Evolutionary conservation across 1,140 invertebrate species (phyloP), one percentile per base, ranked within the genome.

Genomic region (Littorina saxatilis): DNA sequence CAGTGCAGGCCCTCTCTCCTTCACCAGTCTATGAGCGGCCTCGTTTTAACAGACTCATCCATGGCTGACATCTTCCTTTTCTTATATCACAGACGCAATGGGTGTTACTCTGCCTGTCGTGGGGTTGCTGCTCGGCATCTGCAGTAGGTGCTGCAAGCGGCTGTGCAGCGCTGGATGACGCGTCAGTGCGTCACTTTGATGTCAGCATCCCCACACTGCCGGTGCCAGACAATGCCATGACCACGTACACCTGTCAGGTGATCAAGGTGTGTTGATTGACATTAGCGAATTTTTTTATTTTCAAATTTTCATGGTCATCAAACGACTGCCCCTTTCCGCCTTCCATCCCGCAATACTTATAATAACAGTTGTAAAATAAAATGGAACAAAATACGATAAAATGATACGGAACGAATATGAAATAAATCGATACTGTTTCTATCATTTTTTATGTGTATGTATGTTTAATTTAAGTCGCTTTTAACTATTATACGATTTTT

Each of bases 171-270:
- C 37, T 77, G 55, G 47, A 80, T 5, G 70, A 83, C 17, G 61
- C 82, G 27, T 76, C 72, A 27, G 74, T 87, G 23, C 77, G 68
- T 27, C 37, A 84, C 43, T 82, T 87, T 43, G 86, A 87, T 27
- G 55, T 87, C 20, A 32, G 82, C 7, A 66, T 86, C 17, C 82
- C 82, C 20, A 40, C 47, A 15, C 55, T 63, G 27, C 20, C 72
- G 9, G 83, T 87, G 20, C 85, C 86, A 11, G 15, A 79, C 32
- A 39, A 82, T 32, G 52, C 76, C 7, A 1, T 70, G 20, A 89
- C 88, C 0, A 70, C 80, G 7, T 89, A 89, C 50, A 83, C 85
- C 0, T 89, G 88, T 79, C 85, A 87, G 76, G 79, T 82, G 50
- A 80, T 85, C 13, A 63, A 84, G 83, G 88, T 87, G 80, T 66